Evolutionary conservation across 2,888 invertebrate genomes (phyloP), one percentile per base, ranked within the genome.

Genomic region (Dorcus hopei): DNA sequence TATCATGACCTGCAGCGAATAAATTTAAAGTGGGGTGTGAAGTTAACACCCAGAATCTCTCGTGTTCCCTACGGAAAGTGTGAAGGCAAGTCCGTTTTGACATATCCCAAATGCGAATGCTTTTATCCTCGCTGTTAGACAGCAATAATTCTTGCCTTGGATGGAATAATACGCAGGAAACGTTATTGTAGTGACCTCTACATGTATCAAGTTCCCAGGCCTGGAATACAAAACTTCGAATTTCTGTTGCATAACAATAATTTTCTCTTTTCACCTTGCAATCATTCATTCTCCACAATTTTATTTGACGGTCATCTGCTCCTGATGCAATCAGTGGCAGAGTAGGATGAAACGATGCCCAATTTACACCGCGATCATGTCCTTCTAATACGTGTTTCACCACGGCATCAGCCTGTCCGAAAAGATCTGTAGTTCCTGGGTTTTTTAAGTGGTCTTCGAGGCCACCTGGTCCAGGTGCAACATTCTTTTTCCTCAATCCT

Each of bases 181-280:
- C 98, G 78, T 99, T 99, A 83, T 98, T 97, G 83, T 98, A 99
- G 77, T 99, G 99, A 0, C 99, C 99, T n/a, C 99, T 88, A 71
- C 97, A 99, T 0, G 97, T 96, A 80, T 99, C 99, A 45, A 99
- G 95, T 77, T 99, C 98, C 97, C 97, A 98, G 0, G 97, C 98
- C 83, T 90, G 68, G 0, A 65, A 41, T 41, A 5, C 1, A 41
- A 9, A 41, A 19, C 19, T 19, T 19, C 41, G n/a, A 14, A 41
- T 41, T 41, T 41, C 41, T 41, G 41, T 16, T n/a, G n/a, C 26
- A 38, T 49, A 55, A 59, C 54, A 53, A 41, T 38, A 62, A 62
- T 62, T 62, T 62, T 49, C 57, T 63, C 19, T 45, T 11, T 45
- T 72, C n/a, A 85, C 86, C 82, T 94, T 93, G n/a, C 93, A 88